Evolutionary conservation across 2,113 vertebrate species (phyloP).

Genomic region (Pyxicephalus adspersus): DNA sequence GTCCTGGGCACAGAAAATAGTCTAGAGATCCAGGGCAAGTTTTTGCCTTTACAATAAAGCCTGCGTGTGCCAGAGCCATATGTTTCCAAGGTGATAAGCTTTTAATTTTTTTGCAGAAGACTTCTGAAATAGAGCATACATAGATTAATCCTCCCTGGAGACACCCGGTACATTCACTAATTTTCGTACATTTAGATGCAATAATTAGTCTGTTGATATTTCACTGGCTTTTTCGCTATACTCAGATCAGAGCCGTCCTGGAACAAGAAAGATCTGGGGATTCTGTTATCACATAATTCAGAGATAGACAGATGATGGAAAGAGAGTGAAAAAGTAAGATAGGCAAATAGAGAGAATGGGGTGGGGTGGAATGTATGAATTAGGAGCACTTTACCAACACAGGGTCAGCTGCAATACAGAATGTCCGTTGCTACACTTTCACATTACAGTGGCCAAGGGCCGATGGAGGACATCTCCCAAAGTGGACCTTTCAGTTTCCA

Average conservation of each 20-base stretch:
- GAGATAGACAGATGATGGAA: neutral
- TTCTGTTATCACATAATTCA: neutral
- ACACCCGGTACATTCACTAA: conserved; percentile 68
- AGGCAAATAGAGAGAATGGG: too few relatives aligned
- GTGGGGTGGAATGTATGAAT: too few relatives aligned
- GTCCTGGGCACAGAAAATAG: conserved; percentile 7
- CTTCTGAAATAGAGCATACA: conserved; percentile 70
- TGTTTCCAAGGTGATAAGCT: conserved; percentile 74
- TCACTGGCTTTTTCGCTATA: conserved; percentile 60
- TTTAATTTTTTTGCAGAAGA: conserved; percentile 66
- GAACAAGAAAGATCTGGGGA: conserved; percentile 1
- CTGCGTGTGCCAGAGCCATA: conserved; percentile 60
- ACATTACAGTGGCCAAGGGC: too few relatives aligned
- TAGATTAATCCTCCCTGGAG: conserved; percentile 72
- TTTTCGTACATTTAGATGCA: conserved; percentile 71
- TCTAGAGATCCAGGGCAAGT: conserved; percentile 10
- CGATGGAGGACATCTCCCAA: too few relatives aligned
- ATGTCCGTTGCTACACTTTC: too few relatives aligned
- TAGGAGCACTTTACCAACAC: too few relatives aligned
- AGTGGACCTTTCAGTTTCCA: too few relatives aligned
- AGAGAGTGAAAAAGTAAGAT: too few relatives aligned
- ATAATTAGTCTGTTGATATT: conserved; percentile 71
- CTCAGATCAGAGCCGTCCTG: conserved; percentile 64
- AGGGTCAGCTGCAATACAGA: too few relatives aligned
- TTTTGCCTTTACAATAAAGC: conserved; percentile 54